A percentile compares a stretch with the other conserved stretches of the same genome.
phyloP scores from a whole-genome alignment of 2,888 invertebrate species.

The Nesidiocoris tenuis region DNA sequence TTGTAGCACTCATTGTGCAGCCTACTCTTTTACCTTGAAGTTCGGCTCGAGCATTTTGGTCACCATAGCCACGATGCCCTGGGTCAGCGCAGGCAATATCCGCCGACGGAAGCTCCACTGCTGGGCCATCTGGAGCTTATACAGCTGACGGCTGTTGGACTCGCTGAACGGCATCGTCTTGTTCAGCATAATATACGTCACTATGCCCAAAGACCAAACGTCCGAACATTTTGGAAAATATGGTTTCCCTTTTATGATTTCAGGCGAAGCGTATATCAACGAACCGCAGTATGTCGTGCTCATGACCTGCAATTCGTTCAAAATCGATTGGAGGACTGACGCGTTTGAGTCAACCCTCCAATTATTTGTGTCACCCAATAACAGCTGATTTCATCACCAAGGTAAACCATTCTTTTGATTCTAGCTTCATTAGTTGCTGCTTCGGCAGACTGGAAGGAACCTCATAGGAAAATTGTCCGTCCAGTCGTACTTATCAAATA shows the following conservation, averaged over 20 bases:
- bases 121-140: constrained; percentile 66
- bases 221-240: constrained; percentile 72
- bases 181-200: constrained; percentile 79
- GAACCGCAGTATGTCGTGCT: constrained; percentile 85
- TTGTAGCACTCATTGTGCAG: too few relatives aligned
- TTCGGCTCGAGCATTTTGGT: constrained; percentile 62
- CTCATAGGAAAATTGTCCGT: too few relatives aligned
- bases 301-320: constrained; percentile 56
- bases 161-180: constrained; percentile 82
- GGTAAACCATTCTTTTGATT: too few relatives aligned
- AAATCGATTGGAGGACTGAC: too few relatives aligned
- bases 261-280: constrained; percentile 84
- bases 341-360: too few relatives aligned
- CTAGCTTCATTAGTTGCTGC: too few relatives aligned
- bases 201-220: constrained; percentile 77
- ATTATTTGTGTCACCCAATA: too few relatives aligned
- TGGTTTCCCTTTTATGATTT: constrained; percentile 72
- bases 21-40: constrained; percentile 54
- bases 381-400: too few relatives aligned
- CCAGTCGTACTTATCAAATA: too few relatives aligned
- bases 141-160: constrained; percentile 68
- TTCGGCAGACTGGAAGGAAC: too few relatives aligned
- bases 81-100: constrained; percentile 55
- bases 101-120: constrained; percentile 63
- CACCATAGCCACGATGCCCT: constrained; percentile 51